These are phyloP conservation scores for Coregonus suidteri DNA, from an alignment of 2,797 vertebrate species.

Conservation along the genomic window DNA sequence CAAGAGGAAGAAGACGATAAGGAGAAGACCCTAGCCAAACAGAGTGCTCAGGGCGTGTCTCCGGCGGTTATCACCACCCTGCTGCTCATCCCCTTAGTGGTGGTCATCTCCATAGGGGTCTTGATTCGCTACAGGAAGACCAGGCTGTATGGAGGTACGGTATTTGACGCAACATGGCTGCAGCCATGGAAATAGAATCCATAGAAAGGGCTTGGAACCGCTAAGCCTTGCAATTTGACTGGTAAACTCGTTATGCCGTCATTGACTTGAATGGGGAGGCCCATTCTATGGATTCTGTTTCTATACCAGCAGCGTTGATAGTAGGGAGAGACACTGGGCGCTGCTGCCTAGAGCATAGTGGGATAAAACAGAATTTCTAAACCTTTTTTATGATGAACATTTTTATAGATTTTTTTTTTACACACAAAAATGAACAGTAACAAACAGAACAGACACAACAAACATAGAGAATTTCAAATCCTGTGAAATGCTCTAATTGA, in stretches of 20 bases:
- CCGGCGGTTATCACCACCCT: slow-evolving; percentile 87
- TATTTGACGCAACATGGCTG: not conserved
- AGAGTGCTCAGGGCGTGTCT: slow-evolving; percentile 73
- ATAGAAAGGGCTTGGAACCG: not conserved
- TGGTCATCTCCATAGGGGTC: slow-evolving; percentile 82
- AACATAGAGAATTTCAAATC: not conserved
- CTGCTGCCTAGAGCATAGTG: not conserved
- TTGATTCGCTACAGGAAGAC: slow-evolving; percentile 90
- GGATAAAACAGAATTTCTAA: not conserved
- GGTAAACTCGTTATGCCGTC: no score
- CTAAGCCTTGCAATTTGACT: not conserved
- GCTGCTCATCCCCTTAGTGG: slow-evolving; percentile 84
- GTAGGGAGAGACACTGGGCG: not conserved
- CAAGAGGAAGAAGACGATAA: slow-evolving; percentile 16
- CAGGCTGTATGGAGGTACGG: slow-evolving; percentile 80
- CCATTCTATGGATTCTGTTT: not conserved
- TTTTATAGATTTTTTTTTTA: not conserved
- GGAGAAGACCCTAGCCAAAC: slow-evolving; percentile 68
- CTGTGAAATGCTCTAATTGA: no score
- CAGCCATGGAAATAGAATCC: not conserved
- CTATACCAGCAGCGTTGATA: not conserved
- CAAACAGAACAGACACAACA: not conserved
- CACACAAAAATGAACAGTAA: not conserved
- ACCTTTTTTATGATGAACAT: not conserved
- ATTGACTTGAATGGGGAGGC: not conserved